Base-by-base conservation (phyloP, 1,140 invertebrate genomes). In the Ylistrum balloti region DNA sequence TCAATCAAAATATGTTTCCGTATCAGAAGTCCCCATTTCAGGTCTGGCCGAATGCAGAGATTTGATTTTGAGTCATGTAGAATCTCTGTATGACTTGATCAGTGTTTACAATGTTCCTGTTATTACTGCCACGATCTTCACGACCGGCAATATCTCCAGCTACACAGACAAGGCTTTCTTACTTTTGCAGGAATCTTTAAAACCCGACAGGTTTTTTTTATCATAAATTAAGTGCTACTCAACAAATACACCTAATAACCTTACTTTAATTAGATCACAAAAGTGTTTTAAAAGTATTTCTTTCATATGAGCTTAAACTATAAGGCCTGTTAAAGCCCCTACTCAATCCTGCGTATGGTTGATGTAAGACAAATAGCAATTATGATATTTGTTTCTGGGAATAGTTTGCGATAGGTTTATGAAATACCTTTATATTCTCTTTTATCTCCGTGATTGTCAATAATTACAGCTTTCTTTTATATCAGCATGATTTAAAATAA, bases 1-100 rank as follows among this genome's bases (percentile, higher is more conserved):
- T 74, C n/a, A 74, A 74, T 74, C 56, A 74, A 74, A 74, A 74
- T n/a, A 74, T n/a, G n/a, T 74, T 28, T 74, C 56, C 56, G 56
- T 28, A 74, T 74, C 56, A 74, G 56, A 74, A 74, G 56, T 74
- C 22, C 5, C 56, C 56, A 74, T 74, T 74, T 74, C 56, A 7
- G 20, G 15, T 56, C 22, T 74, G 56, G n/a, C 3, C 22, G 56
- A 74, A 74, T 48, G 45, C 22, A 17, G 0, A 74, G 22, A 74
- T 74, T 48, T 48, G 45, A 48, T n/a, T n/a, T n/a, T n/a, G n/a
- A 48, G 56, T 17, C 2, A n/a, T n/a, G 13, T 28, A 17, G 56
- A 7, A 28, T 74, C 3, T 74, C 1, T 28, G 22, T 74, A 28
- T 74, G 56, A 74, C 22, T 28, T 5, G n/a, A n/a, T 74, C n/a